These are phyloP conservation scores for Cheilosia grossa DNA, from an alignment of 2,888 invertebrate species.

Conservation along the genomic window DNA sequence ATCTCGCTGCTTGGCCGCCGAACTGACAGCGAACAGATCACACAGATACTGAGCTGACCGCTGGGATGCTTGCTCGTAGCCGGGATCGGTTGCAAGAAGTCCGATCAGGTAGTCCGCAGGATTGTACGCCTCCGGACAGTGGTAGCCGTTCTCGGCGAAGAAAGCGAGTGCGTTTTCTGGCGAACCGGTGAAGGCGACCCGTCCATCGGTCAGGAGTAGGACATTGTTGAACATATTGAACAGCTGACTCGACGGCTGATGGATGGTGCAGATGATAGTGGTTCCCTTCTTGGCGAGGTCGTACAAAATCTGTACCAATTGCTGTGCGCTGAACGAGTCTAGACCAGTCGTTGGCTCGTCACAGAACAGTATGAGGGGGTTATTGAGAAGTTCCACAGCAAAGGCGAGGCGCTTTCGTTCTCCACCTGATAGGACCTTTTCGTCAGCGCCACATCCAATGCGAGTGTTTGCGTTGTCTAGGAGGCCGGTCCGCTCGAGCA, in stretches of 20 bases:
- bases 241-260: conserved; percentile 95
- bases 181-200: conserved; percentile 92
- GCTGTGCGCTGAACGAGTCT: conserved; percentile 96
- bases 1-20: conserved; percentile 90
- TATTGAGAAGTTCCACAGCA: conserved; percentile 94
- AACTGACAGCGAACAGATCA: conserved; percentile 90
- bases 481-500: conserved; percentile 89
- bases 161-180: conserved; percentile 87
- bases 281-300: conserved; percentile 90
- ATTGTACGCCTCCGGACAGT: conserved; percentile 92
- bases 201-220: conserved; percentile 93
- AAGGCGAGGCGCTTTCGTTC: conserved; percentile 96
- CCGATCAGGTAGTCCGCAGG: conserved; percentile 96
- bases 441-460: conserved; percentile 90
- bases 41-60: conserved; percentile 89
- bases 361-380: conserved; percentile 95
- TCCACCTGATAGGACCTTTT: conserved; percentile 95
- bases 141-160: conserved; percentile 90
- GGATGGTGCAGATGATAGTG: conserved; percentile 96
- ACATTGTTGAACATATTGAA: conserved; percentile 92
- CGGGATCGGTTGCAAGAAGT: conserved; percentile 91
- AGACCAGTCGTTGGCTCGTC: conserved; percentile 98
- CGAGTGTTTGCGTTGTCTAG: conserved; percentile 88
- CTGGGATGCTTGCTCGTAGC: conserved; percentile 89
- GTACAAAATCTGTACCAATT: conserved; percentile 89